Evolutionary conservation across 2,113 vertebrate species (phyloP), one percentile per base, ranked within the genome.

Genomic region (Sturnus vulgaris): DNA sequence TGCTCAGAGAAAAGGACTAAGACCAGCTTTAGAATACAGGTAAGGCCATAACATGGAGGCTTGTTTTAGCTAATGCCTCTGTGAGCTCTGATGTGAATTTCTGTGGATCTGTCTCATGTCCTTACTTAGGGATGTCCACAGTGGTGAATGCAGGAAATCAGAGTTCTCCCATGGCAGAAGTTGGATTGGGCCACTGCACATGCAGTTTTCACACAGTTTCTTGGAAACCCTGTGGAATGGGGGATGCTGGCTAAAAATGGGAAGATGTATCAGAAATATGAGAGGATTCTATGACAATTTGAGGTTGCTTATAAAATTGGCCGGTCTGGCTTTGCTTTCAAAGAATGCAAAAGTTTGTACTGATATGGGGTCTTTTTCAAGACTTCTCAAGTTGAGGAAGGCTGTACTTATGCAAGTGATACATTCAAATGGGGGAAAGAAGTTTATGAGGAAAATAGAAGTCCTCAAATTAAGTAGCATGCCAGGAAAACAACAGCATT

Each of bases 111-210:
- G 59, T 46, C 63, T 76, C 55, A 3, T n/a, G 31, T 53, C 50
- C 21, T 56, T 64, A 10, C 31, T 57, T 42, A 19, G 8, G 8
- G 5, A 30, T 6, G 0, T 42, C 19, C 18, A 13, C 39, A 55
- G 30, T 20, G 55, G 25, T 22, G 11, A 20, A 7, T 33, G 46
- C 30, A 57, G 47, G 30, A 87, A 47, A 63, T n/a, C 11, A 50
- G 13, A 63, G 35, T 55, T 75, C 23, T 66, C 4, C 44, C 5
- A 2, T 46, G 60, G 44, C 35, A 78, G 39, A 77, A 86, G 15
- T 28, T 0, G 1, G 7, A 31, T 5, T 12, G 25, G 20, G 16
- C 37, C 20, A 12, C 37, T 31, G 40, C 5, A n/a, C 2, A 0
- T 8, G 13, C 2, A 2, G 31, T 37, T 77, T 50, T 28, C 53